Evolutionary conservation across 2,113 vertebrate species (phyloP), one percentile per base, ranked within the genome.

Genomic region (Sardina pilchardus): DNA sequence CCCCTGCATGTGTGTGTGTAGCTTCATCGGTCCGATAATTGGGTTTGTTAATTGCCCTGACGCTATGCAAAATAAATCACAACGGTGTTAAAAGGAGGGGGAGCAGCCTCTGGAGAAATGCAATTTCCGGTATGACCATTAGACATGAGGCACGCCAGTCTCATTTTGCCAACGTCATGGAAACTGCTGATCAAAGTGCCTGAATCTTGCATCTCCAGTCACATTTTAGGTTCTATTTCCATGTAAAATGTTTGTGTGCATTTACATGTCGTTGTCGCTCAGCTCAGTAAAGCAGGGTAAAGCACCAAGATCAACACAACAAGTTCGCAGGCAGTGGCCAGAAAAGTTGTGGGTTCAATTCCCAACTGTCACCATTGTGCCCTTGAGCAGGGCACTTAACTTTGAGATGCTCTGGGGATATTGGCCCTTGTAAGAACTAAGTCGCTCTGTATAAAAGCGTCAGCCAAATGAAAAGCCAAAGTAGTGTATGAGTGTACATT

Each of bases 11-110:
- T 71, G 63, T 71, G 63, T 30, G 63, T 26, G n/a, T 26, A n/a
- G 26, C n/a, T 14, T 26, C 63, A 71, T 34, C 26, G 34, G 71
- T 36, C 71, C 71, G 71, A 39, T 78, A 78, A 78, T 36, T 78
- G 71, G 71, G 30, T 78, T 78, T 78, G 71, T 78, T 78, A 78
- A 78, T 78, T 78, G 71, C 71, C 26, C 26, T 78, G 34, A 78
- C 14, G 71, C 5, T 78, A 36, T 78, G 30, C 2, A 16, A 78
- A 78, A 78, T 78, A 78, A 78, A 78, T 78, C 71, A 78, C 63
- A 9, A 21, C 56, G 9, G 63, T 10, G 26, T 67, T 67, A 30
- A 30, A 67, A 16, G 71, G 12, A n/a, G n/a, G 3, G 34, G 30
- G 9, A 17, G 3, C 14, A 36, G 34, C 16, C 71, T 36, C 71